These are phyloP conservation scores for Drosophila mulleri DNA, from an alignment of 2,888 invertebrate genomes.

Conservation along the genomic window DNA sequence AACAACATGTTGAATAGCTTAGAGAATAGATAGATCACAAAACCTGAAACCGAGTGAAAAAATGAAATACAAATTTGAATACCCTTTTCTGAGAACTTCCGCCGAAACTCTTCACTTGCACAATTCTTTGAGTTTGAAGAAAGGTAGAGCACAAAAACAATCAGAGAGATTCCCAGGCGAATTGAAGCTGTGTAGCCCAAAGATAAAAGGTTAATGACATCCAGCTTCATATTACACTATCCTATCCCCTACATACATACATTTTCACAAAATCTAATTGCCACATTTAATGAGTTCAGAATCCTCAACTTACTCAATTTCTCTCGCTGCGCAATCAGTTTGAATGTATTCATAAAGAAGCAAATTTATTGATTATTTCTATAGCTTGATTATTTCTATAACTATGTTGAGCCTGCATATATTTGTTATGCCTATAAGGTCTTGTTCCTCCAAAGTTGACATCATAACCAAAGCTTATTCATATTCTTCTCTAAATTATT, in stretches of 20 bases:
- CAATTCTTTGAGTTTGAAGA: not conserved
- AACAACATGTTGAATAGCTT: not conserved
- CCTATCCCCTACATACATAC: too few species aligned
- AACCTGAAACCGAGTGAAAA: not conserved
- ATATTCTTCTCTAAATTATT: too few species aligned
- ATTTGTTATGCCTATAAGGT: too few species aligned
- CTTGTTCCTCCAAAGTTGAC: too few species aligned
- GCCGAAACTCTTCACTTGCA: not conserved
- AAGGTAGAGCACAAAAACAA: not conserved
- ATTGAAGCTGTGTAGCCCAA: not conserved
- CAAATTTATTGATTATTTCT: not conserved
- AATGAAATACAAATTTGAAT: not conserved
- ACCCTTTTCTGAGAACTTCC: not conserved
- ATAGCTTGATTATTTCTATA: too few species aligned
- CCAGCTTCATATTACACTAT: too few species aligned
- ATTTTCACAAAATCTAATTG: too few species aligned
- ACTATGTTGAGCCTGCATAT: too few species aligned
- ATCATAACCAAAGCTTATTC: too few species aligned
- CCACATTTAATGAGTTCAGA: too few species aligned
- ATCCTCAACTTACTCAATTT: not conserved
- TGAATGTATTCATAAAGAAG: conserved; percentile 1
- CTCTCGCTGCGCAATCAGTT: not conserved
- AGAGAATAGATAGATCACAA: not conserved
- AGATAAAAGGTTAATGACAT: not conserved
- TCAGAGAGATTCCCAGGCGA: not conserved